Evolutionary conservation across 2,888 invertebrate species (phyloP), one percentile per base, ranked within the genome.

Genomic region (Punctoribates punctum): DNA sequence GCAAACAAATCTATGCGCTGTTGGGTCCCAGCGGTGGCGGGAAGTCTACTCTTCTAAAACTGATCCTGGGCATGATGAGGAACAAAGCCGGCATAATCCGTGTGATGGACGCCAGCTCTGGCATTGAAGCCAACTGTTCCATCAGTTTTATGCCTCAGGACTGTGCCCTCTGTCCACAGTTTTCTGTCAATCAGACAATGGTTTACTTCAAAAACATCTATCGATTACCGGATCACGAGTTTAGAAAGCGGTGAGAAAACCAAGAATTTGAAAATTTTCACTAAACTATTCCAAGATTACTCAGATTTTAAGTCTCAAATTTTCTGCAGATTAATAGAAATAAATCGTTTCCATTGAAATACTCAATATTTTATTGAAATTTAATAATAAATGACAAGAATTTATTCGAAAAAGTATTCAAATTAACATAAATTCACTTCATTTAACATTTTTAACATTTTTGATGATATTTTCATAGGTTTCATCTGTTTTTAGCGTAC

Each of bases 1-100:
- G 67, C 38, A 29, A 20, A 20, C 75, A 75, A 48, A 75, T 75
- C 20, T 75, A 75, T 72, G 54, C 75, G 20, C 54, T 88, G 20
- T 38, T 75, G 29, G 75, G 75, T 23, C 75, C 75, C 13, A 75
- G 75, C 15, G 75, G 75, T 48, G 75, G 75, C 4, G 75, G 75
- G 34, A 75, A 75, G 34, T 65, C 75, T 48, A 75, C 75, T 23
- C 38, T 75, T n/a, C 48, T 75, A 15, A 70, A 38, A 72, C 48
- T 75, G 5, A 70, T 75, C 11, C 34, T 75, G 48, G 75, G 75
- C 0, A 46, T 42, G 5, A 34, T 75, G 6, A 75, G 42, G n/a
- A 17, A 46, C 11, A 65, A 75, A 23, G 20, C 42, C 6, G 75
- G 75, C 15, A 17, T 3, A 3, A 75, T 75, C 13, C 38, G 67